Evolutionary conservation across 1,140 invertebrate genomes (phyloP).

Genomic region (Rhopalosiphum maidis): DNA sequence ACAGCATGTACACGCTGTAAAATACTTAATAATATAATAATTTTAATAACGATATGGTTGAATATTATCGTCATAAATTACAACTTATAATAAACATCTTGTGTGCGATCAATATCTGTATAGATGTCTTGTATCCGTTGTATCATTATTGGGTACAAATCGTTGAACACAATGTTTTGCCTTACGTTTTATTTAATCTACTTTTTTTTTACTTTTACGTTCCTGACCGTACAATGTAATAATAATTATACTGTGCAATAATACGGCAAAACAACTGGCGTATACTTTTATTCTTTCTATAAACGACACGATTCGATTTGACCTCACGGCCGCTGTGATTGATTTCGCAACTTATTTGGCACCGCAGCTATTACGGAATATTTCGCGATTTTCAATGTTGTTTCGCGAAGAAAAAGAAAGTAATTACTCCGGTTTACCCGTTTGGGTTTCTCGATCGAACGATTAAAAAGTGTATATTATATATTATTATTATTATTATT

Average conservation of each 20-base stretch:
- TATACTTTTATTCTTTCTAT: neutral
- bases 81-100: neutral
- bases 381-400: slow-evolving; percentile 41
- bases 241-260: neutral
- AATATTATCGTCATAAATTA: neutral
- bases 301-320: slow-evolving; percentile 43
- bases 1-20: neutral
- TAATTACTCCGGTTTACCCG: slow-evolving; percentile 6
- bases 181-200: slow-evolving; percentile 10
- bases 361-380: slow-evolving; percentile 45
- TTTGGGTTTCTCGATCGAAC: neutral
- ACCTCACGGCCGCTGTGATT: slow-evolving; percentile 45
- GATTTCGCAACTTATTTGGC: slow-evolving; percentile 48
- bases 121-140: neutral
- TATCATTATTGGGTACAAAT: neutral
- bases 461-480: neutral
- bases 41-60: neutral
- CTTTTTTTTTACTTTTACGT: neutral
- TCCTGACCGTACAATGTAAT: neutral
- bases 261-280: neutral
- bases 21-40: neutral
- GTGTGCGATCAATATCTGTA: neutral
- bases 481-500: neutral
- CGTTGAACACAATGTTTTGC: neutral
- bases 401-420: slow-evolving; percentile 31